Conservation (phyloP, 1,140 invertebrate genomes). For the Antheraea mylitta region DNA sequence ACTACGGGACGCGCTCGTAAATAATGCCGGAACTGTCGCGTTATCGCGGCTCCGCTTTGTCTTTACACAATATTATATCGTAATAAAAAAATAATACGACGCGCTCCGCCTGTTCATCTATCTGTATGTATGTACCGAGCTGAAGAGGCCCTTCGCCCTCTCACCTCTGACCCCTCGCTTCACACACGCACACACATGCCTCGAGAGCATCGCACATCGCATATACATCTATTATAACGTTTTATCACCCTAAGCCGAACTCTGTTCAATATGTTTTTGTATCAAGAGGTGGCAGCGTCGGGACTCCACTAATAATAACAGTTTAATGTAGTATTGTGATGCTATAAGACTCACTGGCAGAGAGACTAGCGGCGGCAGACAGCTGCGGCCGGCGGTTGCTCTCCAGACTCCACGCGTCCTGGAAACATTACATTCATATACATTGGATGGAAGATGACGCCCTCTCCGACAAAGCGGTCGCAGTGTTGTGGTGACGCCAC, state of each 20-base stretch:
- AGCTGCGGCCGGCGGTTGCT: conserved; percentile 49
- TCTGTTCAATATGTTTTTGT: not conserved
- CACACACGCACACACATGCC: not conserved
- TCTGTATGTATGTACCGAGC: no score
- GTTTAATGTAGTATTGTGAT: not conserved
- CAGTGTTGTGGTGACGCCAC: not conserved
- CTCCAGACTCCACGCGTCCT: conserved; percentile 58
- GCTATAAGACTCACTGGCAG: conserved; percentile 51
- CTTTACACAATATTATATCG: conserved; percentile 16
- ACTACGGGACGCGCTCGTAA: conserved; percentile 25
- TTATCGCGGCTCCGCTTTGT: conserved; percentile 19
- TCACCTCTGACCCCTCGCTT: not conserved
- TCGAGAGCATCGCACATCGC: not conserved
- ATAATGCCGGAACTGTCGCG: conserved; percentile 26
- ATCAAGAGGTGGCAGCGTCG: not conserved
- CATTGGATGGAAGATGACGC: not conserved
- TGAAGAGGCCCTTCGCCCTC: not conserved
- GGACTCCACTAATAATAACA: not conserved
- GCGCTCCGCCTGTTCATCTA: no score
- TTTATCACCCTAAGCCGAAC: not conserved
- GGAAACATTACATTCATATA: conserved; percentile 28
- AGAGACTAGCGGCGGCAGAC: conserved; percentile 62
- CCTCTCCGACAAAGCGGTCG: not conserved
- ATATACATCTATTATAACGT: not conserved
- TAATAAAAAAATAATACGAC: conserved; percentile 24